A percentile compares a stretch with the other conserved stretches of the same genome.
Conservation (phyloP, 2,888 invertebrate species). For the Ichneumoninae sp. region DNA sequence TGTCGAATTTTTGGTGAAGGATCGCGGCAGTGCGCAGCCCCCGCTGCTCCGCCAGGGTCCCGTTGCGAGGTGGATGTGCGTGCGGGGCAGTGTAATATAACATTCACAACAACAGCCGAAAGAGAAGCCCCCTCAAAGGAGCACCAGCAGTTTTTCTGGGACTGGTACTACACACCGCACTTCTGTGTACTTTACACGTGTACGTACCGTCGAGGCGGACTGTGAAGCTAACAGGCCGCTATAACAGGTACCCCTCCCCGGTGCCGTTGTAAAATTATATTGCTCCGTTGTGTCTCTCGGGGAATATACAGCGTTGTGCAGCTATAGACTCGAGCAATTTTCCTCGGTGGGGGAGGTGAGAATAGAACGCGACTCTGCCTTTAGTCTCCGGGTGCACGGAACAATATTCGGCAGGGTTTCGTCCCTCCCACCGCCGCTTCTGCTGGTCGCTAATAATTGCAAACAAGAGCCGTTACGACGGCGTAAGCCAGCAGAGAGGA, state of each 20-base stretch:
- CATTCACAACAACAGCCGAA: constrained; percentile 5
- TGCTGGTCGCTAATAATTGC: constrained; percentile 33
- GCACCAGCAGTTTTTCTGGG: constrained; percentile 58
- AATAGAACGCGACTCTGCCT: constrained; percentile 49
- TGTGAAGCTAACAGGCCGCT: constrained; percentile 44
- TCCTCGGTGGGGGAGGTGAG: constrained; percentile 46
- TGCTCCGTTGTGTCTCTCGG: constrained; percentile 28
- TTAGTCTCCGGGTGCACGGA: background rate
- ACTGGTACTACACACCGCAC: constrained; percentile 66
- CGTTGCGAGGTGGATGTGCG: constrained; percentile 30
- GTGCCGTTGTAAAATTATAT: constrained; percentile 58
- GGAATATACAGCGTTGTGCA: constrained; percentile 31
- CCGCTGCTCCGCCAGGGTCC: constrained; percentile 8
- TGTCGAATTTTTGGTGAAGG: constrained; percentile 58
- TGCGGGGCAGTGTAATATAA: constrained; percentile 15
- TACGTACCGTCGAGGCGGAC: constrained; percentile 13
- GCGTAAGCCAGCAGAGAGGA: background rate
- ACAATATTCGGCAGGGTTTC: constrained; percentile 18
- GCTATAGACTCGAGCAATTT: constrained; percentile 30
- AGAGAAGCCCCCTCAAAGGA: constrained; percentile 40
- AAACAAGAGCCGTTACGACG: constrained; percentile 11
- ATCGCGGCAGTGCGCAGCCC: constrained; percentile 25
- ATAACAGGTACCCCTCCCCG: constrained; percentile 60
- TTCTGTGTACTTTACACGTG: constrained; percentile 52
- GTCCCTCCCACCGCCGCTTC: background rate